Percentiles rank a stretch among this genome's conserved stretches.
phyloP scores from a whole-genome alignment of 2,888 invertebrate species.

The Tetrapedia diversipes region DNA sequence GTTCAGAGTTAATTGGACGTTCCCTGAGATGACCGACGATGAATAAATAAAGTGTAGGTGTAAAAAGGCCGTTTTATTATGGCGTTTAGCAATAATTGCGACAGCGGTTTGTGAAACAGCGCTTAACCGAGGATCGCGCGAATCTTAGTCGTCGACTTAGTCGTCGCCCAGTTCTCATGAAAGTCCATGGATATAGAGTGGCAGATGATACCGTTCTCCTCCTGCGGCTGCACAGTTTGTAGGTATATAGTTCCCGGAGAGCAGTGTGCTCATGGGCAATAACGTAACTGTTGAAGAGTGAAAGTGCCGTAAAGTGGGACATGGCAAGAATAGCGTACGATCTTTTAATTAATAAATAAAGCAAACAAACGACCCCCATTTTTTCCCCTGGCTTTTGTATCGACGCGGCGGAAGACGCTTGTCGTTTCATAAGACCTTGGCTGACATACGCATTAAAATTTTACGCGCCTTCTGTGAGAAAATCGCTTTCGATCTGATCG shows the following conservation, averaged over 20 bases:
- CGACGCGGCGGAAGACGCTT: conserved; percentile 31
- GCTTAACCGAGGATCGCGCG: conserved; percentile 53
- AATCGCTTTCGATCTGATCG: conserved; percentile 15
- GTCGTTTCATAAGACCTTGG: conserved; percentile 61
- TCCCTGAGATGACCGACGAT: not conserved
- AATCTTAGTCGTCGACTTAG: too few species aligned
- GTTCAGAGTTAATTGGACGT: conserved; percentile 7
- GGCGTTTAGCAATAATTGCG: conserved; percentile 61
- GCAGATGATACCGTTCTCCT: conserved; percentile 62
- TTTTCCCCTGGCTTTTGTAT: conserved; percentile 34
- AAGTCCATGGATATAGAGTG: conserved; percentile 55
- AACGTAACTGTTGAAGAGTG: conserved; percentile 82
- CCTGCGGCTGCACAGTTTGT: conserved; percentile 32
- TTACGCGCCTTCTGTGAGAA: conserved; percentile 7
- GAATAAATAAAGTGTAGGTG: conserved; percentile 7
- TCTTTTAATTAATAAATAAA: conserved; percentile 77
- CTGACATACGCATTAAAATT: conserved; percentile 28
- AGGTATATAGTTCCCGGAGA: conserved; percentile 63
- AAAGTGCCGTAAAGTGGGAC: conserved; percentile 80
- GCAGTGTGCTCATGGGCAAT: conserved; percentile 71
- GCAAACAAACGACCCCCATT: conserved; percentile 58
- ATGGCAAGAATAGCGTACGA: conserved; percentile 63
- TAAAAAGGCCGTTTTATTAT: conserved; percentile 31
- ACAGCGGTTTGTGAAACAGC: conserved; percentile 59
- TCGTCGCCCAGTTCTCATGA: conserved; percentile 68